Evolutionary conservation across 2,113 vertebrate species (phyloP).

Genomic region (mouse (Mus musculus)): GRCm39 chr15:13077001-13077500

Average conservation of each 20-base stretch:
- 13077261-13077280: background rate
- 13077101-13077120: background rate
- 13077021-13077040: background rate
- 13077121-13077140: background rate
- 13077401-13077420: conserved; percentile 73
- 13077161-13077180: background rate
- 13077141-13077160: conserved; percentile 6
- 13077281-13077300: conserved; percentile 70
- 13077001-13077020: background rate
- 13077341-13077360: conserved; percentile 72
- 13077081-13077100: background rate
- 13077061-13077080: background rate
- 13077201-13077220: background rate
- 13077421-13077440: conserved; percentile 71
- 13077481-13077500: conserved; percentile 65
- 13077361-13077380: conserved; percentile 73
- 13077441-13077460: conserved; percentile 68
- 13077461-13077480: conserved; percentile 70
- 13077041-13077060: background rate
- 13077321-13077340: conserved; percentile 75
- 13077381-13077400: conserved; percentile 80
- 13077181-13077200: background rate
- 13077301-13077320: conserved; percentile 65
- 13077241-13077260: background rate
- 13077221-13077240: background rate